Percentiles rank a stretch among this genome's conserved stretches.
These are phyloP conservation scores for Pseudochaenichthys georgianus DNA, from an alignment of 2,797 vertebrate species.

Conservation along the genomic window DNA sequence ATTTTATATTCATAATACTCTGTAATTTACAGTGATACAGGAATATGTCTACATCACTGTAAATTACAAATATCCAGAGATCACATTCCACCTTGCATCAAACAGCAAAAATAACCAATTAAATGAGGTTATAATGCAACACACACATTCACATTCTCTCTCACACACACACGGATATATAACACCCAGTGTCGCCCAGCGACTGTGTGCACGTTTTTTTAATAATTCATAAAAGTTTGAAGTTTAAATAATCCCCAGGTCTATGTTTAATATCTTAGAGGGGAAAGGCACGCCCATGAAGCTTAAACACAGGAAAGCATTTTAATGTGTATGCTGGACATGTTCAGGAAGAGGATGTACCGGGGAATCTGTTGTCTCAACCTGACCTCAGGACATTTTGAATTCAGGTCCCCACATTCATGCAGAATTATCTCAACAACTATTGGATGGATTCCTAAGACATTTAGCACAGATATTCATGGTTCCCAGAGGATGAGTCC, in stretches of 20 bases:
- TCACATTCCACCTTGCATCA: conserved; percentile 50
- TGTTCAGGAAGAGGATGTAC: conserved; percentile 23
- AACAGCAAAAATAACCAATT: conserved; percentile 63
- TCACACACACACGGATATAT: conserved; percentile 62
- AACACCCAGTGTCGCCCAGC: conserved; percentile 85
- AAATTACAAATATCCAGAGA: conserved; percentile 68
- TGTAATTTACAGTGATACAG: too few relatives aligned
- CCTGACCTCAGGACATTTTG: background rate
- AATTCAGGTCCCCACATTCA: background rate
- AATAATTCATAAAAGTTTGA: conserved; percentile 70
- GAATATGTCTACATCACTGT: too few relatives aligned
- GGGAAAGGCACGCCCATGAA: conserved; percentile 74
- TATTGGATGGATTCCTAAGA: too few relatives aligned
- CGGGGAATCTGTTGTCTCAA: conserved; percentile 7
- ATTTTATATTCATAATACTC: conserved; percentile 55
- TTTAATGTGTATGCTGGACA: conserved; percentile 23
- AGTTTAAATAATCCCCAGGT: conserved; percentile 1
- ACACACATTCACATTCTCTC: conserved; percentile 26
- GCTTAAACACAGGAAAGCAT: conserved; percentile 45
- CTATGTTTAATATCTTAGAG: conserved; percentile 21
- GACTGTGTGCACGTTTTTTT: conserved; percentile 74
- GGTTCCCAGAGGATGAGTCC: background rate
- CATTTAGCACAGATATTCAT: background rate
- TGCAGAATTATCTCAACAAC: background rate
- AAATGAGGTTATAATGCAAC: conserved; percentile 55